phyloP scores from a whole-genome alignment of 2,888 invertebrate species.

The Altica lythri region DNA sequence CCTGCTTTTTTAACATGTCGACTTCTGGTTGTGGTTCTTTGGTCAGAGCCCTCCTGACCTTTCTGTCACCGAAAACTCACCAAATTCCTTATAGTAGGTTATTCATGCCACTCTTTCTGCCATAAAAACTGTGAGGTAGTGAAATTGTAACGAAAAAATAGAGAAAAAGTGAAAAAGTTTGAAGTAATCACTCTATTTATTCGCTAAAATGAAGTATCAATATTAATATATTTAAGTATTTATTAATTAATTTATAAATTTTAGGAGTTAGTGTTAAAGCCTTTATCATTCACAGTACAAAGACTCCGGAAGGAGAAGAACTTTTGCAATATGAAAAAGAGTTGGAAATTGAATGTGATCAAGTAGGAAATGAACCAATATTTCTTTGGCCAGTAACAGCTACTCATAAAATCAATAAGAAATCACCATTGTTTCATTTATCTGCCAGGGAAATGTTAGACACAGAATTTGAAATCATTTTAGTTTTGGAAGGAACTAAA shows the following conservation, averaged over 20 bases:
- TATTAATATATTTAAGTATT: background rate
- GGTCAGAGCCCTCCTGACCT: too few species aligned
- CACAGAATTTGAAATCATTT: constrained; percentile 79
- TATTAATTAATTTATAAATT: background rate
- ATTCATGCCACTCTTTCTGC: background rate
- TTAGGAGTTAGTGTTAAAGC: constrained; percentile 78
- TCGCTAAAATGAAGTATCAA: background rate
- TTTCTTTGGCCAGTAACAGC: constrained; percentile 96
- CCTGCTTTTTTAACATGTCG: too few species aligned
- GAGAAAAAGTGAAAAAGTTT: background rate
- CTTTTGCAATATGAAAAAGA: constrained; percentile 71
- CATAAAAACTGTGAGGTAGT: too few species aligned
- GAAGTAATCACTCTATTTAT: background rate
- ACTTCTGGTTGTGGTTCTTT: too few species aligned
- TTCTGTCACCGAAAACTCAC: background rate
- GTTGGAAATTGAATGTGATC: constrained; percentile 66
- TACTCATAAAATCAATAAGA: constrained; percentile 83
- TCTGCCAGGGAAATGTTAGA: constrained; percentile 85
- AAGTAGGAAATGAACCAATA: constrained; percentile 85
- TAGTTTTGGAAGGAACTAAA: constrained; percentile 86
- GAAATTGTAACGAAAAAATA: background rate
- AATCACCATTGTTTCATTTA: constrained; percentile 86
- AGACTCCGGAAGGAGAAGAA: constrained; percentile 80
- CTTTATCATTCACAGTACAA: constrained; percentile 73
- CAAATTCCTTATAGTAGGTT: background rate